phyloP scores from a whole-genome alignment of 1,140 invertebrate species.

The Hylyphantes graminicola region DNA sequence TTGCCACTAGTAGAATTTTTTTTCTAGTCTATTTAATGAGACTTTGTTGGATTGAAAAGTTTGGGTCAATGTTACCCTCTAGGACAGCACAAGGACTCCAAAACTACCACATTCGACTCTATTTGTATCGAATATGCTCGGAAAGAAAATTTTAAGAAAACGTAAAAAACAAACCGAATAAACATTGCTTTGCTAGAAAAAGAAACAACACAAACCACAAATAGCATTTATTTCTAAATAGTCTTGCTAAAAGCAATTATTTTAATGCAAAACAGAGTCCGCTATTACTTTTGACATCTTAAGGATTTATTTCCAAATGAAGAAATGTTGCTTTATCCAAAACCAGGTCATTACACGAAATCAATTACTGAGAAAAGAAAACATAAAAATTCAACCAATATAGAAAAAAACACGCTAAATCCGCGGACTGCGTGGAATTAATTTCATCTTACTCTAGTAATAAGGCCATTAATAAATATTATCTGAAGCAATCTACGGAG shows the following conservation, averaged over 20 bases:
- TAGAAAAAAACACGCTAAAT: slow-evolving; percentile 3
- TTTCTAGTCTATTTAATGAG: too few species aligned
- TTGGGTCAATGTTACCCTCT: too few species aligned
- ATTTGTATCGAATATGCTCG: too few species aligned
- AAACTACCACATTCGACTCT: too few species aligned
- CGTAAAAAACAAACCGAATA: too few species aligned
- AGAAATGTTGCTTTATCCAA: not conserved
- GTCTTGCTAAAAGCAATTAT: slow-evolving; percentile 6
- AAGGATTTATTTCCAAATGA: slow-evolving; percentile 20
- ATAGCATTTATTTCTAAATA: too few species aligned
- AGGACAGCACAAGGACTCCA: too few species aligned
- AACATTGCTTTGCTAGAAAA: too few species aligned
- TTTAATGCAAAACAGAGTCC: not conserved
- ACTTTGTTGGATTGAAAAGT: too few species aligned
- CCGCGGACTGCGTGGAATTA: slow-evolving; percentile 29
- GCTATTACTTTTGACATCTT: not conserved
- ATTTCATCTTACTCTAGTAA: slow-evolving; percentile 49
- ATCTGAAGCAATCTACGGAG: slow-evolving; percentile 43
- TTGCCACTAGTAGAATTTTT: too few species aligned
- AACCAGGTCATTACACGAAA: slow-evolving; percentile 32
- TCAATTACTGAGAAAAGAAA: slow-evolving; percentile 27
- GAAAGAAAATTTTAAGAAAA: too few species aligned
- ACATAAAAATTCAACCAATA: not conserved
- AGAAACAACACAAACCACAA: too few species aligned
- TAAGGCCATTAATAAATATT: slow-evolving; percentile 56